phyloP scores from a whole-genome alignment of 2,888 invertebrate species.

The Lissocephala sabroskyi region DNA sequence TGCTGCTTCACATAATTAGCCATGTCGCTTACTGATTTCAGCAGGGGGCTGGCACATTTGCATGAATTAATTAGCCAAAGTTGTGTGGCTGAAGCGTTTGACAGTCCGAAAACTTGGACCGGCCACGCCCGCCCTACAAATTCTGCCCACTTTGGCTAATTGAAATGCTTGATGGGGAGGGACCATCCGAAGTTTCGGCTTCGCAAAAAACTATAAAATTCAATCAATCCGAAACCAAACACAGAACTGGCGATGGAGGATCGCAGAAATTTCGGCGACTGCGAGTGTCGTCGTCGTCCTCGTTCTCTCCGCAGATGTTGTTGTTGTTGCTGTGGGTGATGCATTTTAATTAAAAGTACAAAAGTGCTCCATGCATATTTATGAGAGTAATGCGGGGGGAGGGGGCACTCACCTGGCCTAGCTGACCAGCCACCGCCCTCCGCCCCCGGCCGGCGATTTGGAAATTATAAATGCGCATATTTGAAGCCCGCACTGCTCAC shows the following conservation, averaged over 20 bases:
- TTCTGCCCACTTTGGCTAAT: constrained; percentile 43
- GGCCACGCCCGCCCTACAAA: no score
- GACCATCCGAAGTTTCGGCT: neutral
- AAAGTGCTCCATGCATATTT: constrained; percentile 60
- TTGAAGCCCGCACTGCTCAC: constrained; percentile 51
- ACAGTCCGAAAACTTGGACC: no score
- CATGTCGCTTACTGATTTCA: constrained; percentile 4
- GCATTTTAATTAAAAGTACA: constrained; percentile 59
- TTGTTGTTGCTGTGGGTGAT: constrained; percentile 22
- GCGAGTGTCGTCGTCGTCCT: no score
- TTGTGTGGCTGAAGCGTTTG: no score
- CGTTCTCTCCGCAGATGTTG: neutral
- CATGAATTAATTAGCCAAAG: constrained; percentile 65
- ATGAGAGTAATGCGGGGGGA: constrained; percentile 51
- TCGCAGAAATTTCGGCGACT: neutral
- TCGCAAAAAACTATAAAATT: no score
- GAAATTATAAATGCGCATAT: constrained; percentile 62
- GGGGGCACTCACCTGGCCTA: neutral
- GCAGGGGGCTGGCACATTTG: constrained; percentile 38
- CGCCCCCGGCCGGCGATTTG: no score
- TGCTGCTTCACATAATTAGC: constrained; percentile 1
- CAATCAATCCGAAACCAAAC: constrained; percentile 49
- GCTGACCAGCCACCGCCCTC: no score
- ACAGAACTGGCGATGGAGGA: constrained; percentile 28
- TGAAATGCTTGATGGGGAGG: constrained; percentile 35